Evolutionary conservation across 92 coral and sea anemone species (phyloP).

Genomic region (Micromussa lordhowensis): DNA sequence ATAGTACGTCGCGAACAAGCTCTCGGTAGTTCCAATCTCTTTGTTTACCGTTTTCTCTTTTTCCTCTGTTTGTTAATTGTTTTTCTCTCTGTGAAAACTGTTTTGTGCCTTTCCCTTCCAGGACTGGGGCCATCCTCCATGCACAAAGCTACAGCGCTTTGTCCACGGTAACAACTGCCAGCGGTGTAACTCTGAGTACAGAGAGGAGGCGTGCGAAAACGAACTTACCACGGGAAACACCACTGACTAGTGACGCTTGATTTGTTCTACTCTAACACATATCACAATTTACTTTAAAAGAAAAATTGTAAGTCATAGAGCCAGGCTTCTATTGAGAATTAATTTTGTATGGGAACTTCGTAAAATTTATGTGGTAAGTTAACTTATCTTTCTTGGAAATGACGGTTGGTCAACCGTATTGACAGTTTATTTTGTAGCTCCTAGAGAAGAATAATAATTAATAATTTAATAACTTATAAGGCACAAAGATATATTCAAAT

Average conservation of each 20-base stretch:
- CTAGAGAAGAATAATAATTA: background rate
- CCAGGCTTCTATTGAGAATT: background rate
- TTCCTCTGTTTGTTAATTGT: too few relatives aligned
- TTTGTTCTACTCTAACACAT: background rate
- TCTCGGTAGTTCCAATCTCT: too few relatives aligned
- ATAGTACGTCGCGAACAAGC: too few relatives aligned
- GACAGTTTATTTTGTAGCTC: background rate
- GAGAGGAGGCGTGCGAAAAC: slow-evolving; percentile 1
- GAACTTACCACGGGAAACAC: slow-evolving; percentile 1
- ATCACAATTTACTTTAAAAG: background rate
- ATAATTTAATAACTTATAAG: too few relatives aligned
- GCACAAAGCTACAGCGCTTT: slow-evolving; percentile 89
- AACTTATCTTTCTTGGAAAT: background rate
- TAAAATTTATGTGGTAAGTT: background rate
- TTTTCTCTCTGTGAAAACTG: too few relatives aligned
- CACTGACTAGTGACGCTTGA: background rate
- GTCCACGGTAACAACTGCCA: slow-evolving; percentile 96
- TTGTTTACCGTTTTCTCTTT: too few relatives aligned
- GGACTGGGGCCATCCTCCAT: slow-evolving; percentile 97
- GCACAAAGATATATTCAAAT: too few relatives aligned
- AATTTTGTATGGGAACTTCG: background rate
- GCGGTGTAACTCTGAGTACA: slow-evolving; percentile 86
- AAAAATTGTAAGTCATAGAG: too few relatives aligned
- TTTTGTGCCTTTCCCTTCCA: slow-evolving; percentile 1
- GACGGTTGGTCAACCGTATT: background rate